phyloP scores from a whole-genome alignment of 35 echinoderm and acorn worm species.

The Lytechinus pictus region DNA sequence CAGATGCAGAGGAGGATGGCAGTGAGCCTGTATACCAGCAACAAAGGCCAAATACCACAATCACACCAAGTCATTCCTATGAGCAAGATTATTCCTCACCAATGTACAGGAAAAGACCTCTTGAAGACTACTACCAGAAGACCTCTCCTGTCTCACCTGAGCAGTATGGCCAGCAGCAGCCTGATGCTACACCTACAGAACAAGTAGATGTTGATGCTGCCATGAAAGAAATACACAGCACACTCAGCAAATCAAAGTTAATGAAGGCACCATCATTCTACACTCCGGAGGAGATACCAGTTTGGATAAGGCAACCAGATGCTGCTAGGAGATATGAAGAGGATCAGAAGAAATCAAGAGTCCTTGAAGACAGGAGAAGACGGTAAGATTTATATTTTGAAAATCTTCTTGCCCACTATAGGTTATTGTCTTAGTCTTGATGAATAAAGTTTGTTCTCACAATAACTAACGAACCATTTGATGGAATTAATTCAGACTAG shows the following conservation, averaged over 20 bases:
- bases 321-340: slow-evolving; percentile 77
- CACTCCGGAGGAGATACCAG: slow-evolving; percentile 67
- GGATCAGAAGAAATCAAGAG: slow-evolving; percentile 72
- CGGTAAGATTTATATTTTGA: slow-evolving; percentile 58
- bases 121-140: slow-evolving; percentile 21
- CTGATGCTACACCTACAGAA: not conserved
- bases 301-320: slow-evolving; percentile 86
- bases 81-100: slow-evolving; percentile 49
- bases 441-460: too few relatives aligned
- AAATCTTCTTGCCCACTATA: too few relatives aligned
- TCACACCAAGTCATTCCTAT: slow-evolving; percentile 33
- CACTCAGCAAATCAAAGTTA: slow-evolving; percentile 75
- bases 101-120: slow-evolving; percentile 44
- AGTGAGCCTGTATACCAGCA: slow-evolving; percentile 24
- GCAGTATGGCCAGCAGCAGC: not conserved
- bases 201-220: slow-evolving; percentile 77
- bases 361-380: slow-evolving; percentile 78
- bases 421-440: too few relatives aligned
- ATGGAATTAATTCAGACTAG: too few relatives aligned
- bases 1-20: slow-evolving; percentile 92
- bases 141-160: slow-evolving; percentile 17
- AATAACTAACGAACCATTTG: too few relatives aligned
- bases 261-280: slow-evolving; percentile 91
- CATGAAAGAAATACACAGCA: slow-evolving; percentile 80
- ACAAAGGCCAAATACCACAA: not conserved